These are phyloP conservation scores for Melinopterus prodromus DNA, from an alignment of 2,888 invertebrate genomes.

Conservation along the genomic window DNA sequence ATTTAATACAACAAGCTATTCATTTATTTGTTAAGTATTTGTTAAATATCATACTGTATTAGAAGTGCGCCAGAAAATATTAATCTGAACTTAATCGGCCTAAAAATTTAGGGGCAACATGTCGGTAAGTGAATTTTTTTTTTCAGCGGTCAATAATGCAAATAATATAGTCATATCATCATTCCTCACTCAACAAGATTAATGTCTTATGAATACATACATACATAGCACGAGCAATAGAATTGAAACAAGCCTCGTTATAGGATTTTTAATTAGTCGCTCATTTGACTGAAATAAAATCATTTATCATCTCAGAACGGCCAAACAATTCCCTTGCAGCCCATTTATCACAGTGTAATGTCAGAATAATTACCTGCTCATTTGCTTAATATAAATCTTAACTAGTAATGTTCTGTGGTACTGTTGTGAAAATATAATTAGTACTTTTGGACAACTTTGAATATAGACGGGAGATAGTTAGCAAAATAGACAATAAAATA, in stretches of 20 bases:
- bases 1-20: too few species aligned
- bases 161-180: background rate
- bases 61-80: too few species aligned
- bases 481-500: too few species aligned
- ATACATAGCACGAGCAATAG: too few species aligned
- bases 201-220: background rate
- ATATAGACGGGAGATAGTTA: too few species aligned
- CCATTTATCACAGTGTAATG: background rate
- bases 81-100: too few species aligned
- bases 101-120: too few species aligned
- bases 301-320: background rate
- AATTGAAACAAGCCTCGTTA: too few species aligned
- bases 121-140: too few species aligned
- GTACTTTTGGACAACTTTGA: too few species aligned
- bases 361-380: background rate
- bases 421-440: background rate
- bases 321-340: background rate
- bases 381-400: background rate
- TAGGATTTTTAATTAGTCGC: background rate
- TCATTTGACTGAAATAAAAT: background rate
- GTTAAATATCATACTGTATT: too few species aligned
- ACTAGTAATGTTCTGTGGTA: background rate
- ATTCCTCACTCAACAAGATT: background rate
- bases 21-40: too few species aligned
- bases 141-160: background rate